These are phyloP conservation scores for Sterna hirundo DNA, from an alignment of 2,113 vertebrate genomes.

Conservation along the genomic window DNA sequence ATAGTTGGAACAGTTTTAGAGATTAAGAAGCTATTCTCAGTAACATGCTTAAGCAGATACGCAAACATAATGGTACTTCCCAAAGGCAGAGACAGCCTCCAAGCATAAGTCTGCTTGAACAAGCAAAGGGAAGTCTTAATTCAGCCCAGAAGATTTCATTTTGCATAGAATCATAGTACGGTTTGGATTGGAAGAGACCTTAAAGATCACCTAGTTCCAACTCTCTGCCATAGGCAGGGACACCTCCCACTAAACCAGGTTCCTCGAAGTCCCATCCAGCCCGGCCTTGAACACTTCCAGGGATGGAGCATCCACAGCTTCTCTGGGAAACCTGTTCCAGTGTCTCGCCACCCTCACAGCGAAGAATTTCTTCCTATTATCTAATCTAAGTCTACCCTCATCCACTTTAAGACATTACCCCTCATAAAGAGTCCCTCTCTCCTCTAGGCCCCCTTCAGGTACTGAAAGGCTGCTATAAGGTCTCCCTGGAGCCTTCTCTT, in stretches of 20 bases:
- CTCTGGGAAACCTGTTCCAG: background rate
- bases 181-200: background rate
- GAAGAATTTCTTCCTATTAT: background rate
- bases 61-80: background rate
- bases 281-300: background rate
- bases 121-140: background rate
- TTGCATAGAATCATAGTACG: background rate
- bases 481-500: background rate
- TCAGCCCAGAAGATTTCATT: background rate
- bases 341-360: background rate
- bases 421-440: background rate
- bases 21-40: background rate
- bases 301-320: background rate
- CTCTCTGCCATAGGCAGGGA: background rate
- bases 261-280: background rate
- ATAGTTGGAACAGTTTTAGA: background rate
- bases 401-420: background rate
- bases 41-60: rapidly evolving
- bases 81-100: background rate
- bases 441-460: background rate
- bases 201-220: background rate
- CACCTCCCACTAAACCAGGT: background rate
- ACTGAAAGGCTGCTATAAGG: background rate
- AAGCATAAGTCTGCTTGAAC: background rate
- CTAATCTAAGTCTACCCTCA: background rate